These are phyloP conservation scores for Crax fasciolata DNA, from an alignment of 2,797 vertebrate species.

Conservation along the genomic window DNA sequence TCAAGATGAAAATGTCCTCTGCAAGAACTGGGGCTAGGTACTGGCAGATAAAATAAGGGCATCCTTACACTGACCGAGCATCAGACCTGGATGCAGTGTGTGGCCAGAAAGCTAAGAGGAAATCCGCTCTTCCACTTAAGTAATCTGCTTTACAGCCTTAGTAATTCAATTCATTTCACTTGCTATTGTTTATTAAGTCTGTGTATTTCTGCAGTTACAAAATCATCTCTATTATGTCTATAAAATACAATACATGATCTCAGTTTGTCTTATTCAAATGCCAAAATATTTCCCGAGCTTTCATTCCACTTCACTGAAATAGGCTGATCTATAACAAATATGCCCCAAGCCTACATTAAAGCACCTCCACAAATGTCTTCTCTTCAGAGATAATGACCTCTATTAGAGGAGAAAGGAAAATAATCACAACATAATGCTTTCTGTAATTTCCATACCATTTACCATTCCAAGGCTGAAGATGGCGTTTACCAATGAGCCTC, in stretches of 20 bases:
- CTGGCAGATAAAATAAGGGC: neutral
- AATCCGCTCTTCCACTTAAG: neutral
- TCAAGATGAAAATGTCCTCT: neutral
- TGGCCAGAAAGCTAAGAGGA: neutral
- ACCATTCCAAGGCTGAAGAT: slow-evolving; percentile 91
- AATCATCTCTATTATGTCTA: slow-evolving; percentile 4
- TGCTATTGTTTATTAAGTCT: slow-evolving; percentile 4
- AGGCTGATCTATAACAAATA: slow-evolving; percentile 19
- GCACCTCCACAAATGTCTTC: slow-evolving; percentile 34
- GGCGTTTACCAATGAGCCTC: slow-evolving; percentile 92
- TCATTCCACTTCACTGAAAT: slow-evolving; percentile 30
- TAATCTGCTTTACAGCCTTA: slow-evolving; percentile 16
- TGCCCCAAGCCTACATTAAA: slow-evolving; percentile 3
- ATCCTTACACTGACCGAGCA: neutral
- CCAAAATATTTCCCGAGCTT: slow-evolving; percentile 51
- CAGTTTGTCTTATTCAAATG: slow-evolving; percentile 34
- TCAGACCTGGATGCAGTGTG: neutral
- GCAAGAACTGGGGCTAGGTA: neutral
- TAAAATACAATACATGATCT: slow-evolving; percentile 26
- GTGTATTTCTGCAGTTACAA: slow-evolving; percentile 23
- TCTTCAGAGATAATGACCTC: slow-evolving; percentile 56
- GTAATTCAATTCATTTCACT: slow-evolving; percentile 23
- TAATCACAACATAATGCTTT: slow-evolving; percentile 41
- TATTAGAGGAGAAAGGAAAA: slow-evolving; percentile 45
- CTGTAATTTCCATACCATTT: slow-evolving; percentile 85